Percentiles rank a stretch among this genome's conserved stretches.
These are phyloP conservation scores for Agrotis segetum DNA, from an alignment of 2,888 invertebrate genomes.

Conservation along the genomic window DNA sequence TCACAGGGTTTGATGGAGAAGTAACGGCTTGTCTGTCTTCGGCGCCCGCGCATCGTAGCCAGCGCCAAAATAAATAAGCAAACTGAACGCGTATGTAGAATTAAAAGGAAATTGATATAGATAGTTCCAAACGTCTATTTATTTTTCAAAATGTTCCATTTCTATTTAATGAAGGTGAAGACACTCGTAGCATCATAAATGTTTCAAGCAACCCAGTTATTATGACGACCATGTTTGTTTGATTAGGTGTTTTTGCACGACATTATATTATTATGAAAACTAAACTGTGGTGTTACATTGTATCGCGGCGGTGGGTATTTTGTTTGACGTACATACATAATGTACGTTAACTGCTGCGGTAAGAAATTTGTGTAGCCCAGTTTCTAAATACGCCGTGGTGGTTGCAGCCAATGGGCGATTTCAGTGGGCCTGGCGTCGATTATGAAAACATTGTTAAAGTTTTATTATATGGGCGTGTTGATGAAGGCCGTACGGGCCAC, in stretches of 20 bases:
- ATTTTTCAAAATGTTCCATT: conserved; percentile 15
- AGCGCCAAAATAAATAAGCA: conserved; percentile 88
- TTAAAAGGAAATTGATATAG: conserved; percentile 66
- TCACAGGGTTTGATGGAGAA: conserved; percentile 78
- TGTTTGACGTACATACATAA: conserved; percentile 67
- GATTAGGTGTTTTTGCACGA: conserved; percentile 71
- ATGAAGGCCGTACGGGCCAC: conserved; percentile 87
- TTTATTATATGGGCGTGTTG: conserved; percentile 88
- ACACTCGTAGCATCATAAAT: neutral
- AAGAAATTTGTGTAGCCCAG: conserved; percentile 80
- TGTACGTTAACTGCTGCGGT: conserved; percentile 71
- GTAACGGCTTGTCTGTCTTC: conserved; percentile 86
- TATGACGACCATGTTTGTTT: conserved; percentile 59
- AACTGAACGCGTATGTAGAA: conserved; percentile 62
- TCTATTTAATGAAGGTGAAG: neutral
- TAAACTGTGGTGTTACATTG: conserved; percentile 60
- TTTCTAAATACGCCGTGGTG: conserved; percentile 80
- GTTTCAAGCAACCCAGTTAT: conserved; percentile 3
- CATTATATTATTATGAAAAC: conserved; percentile 39
- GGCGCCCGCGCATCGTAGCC: conserved; percentile 81
- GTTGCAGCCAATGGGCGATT: conserved; percentile 76
- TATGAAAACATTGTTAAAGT: conserved; percentile 90
- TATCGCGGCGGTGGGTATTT: conserved; percentile 57
- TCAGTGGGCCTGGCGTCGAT: conserved; percentile 80
- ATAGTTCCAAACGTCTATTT: conserved; percentile 48